Evolutionary conservation across 2,797 vertebrate genomes (phyloP).

Genomic region (Mastacembelus armatus): DNA sequence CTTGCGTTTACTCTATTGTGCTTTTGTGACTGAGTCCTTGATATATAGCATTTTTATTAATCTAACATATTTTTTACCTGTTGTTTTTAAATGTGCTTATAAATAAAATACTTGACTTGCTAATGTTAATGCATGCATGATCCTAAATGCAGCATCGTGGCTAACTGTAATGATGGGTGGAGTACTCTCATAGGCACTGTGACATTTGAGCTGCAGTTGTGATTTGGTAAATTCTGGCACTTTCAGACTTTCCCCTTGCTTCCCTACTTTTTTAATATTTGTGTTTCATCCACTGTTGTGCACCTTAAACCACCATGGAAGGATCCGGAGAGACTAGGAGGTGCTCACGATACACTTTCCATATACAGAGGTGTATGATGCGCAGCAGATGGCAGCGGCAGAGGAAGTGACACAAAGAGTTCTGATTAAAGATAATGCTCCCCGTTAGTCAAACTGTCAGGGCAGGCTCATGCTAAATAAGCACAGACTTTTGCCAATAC

Average conservation of each 20-base stretch:
- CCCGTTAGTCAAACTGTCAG: slow-evolving; percentile 76
- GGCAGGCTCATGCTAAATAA: slow-evolving; percentile 69
- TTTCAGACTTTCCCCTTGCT: not conserved
- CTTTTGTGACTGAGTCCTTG: too few species aligned
- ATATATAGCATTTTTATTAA: too few species aligned
- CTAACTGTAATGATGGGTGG: slow-evolving; percentile 1
- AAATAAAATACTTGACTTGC: too few species aligned
- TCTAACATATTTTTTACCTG: too few species aligned
- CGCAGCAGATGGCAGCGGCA: slow-evolving; percentile 77
- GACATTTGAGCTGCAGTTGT: not conserved
- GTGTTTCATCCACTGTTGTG: not conserved
- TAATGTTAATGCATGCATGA: not conserved
- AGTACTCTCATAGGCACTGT: not conserved
- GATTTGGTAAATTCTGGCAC: not conserved
- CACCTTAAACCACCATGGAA: slow-evolving; percentile 16
- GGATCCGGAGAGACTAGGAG: slow-evolving; percentile 28
- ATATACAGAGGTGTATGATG: slow-evolving; percentile 30
- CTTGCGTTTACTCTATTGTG: too few species aligned
- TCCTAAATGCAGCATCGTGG: slow-evolving; percentile 1
- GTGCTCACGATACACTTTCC: slow-evolving; percentile 25
- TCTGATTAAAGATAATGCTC: slow-evolving; percentile 83
- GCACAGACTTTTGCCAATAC: slow-evolving; percentile 55
- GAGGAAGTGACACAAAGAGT: slow-evolving; percentile 82
- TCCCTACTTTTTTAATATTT: not conserved
- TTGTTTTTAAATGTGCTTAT: too few species aligned